phyloP scores from a whole-genome alignment of 2,797 vertebrate species.

The Potorous gilbertii region DNA sequence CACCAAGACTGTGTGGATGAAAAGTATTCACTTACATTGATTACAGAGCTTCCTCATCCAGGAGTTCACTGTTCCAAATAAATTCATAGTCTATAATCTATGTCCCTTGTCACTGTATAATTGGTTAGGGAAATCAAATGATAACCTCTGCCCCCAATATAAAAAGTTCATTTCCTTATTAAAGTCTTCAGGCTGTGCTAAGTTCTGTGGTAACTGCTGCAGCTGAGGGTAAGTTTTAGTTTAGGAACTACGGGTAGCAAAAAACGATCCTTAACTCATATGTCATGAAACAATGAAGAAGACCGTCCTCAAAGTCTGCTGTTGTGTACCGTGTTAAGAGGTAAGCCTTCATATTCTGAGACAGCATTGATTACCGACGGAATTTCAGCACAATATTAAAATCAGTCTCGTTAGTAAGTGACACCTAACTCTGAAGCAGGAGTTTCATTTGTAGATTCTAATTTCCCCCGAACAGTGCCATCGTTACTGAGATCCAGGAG shows the following conservation, averaged over 20 bases:
- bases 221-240: slow-evolving; percentile 20
- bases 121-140: slow-evolving; percentile 7
- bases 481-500: slow-evolving; percentile 32
- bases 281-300: slow-evolving; percentile 61
- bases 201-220: slow-evolving; percentile 1
- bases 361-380: slow-evolving; percentile 13
- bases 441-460: slow-evolving; percentile 58
- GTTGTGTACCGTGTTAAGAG: slow-evolving; percentile 46
- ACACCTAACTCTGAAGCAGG: slow-evolving; percentile 24
- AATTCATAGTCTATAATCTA: not conserved
- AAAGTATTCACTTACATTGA: not conserved
- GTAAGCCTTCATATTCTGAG: not conserved
- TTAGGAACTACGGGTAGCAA: slow-evolving; percentile 22
- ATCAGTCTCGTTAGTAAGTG: slow-evolving; percentile 60
- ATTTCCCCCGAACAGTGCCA: slow-evolving; percentile 54
- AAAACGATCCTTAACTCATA: slow-evolving; percentile 39
- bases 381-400: slow-evolving; percentile 51
- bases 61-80: not conserved
- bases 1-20: not conserved
- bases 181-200: slow-evolving; percentile 22
- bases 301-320: slow-evolving; percentile 48
- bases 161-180: slow-evolving; percentile 13
- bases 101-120: not conserved
- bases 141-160: slow-evolving; percentile 1
- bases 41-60: not conserved